Conservation (phyloP, 2,888 invertebrate species). For the Kuschelorhynchus macadamiae region DNA sequence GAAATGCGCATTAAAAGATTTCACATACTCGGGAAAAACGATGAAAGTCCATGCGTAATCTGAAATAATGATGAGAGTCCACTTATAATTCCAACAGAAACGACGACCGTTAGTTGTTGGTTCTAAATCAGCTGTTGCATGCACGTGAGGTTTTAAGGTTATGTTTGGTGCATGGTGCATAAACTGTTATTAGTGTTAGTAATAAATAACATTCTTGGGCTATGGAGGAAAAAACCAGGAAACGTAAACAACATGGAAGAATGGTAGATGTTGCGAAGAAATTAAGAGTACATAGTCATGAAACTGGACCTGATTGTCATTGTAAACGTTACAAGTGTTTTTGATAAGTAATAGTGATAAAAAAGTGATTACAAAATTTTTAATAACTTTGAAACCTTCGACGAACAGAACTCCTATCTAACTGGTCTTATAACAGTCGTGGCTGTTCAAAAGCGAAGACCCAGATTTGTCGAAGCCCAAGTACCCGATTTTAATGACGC, state of each 20-base stretch:
- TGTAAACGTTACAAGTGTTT: too few relatives aligned
- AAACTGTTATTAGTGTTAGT: too few relatives aligned
- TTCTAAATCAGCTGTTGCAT: too few relatives aligned
- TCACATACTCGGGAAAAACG: too few relatives aligned
- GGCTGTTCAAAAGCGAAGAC: not conserved
- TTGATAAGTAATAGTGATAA: not conserved
- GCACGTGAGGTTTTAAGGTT: too few relatives aligned
- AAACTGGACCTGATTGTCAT: too few relatives aligned
- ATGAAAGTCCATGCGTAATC: too few relatives aligned
- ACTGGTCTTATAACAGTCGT: conserved; percentile 10
- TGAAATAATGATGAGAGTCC: too few relatives aligned
- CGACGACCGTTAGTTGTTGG: too few relatives aligned
- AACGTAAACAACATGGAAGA: conserved; percentile 7
- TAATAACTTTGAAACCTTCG: conserved; percentile 7
- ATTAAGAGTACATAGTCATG: conserved; percentile 2
- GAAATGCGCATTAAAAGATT: too few relatives aligned
- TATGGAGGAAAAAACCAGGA: conserved; percentile 12
- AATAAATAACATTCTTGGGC: not conserved
- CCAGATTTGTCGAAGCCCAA: not conserved
- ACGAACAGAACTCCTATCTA: not conserved
- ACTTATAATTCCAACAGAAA: too few relatives aligned
- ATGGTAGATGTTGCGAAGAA: conserved; percentile 5
- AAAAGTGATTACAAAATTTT: not conserved
- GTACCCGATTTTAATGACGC: not conserved
- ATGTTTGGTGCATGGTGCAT: too few relatives aligned